Evolutionary conservation across 2,113 vertebrate species (phyloP).

Genomic region (Aphelocoma coerulescens): DNA sequence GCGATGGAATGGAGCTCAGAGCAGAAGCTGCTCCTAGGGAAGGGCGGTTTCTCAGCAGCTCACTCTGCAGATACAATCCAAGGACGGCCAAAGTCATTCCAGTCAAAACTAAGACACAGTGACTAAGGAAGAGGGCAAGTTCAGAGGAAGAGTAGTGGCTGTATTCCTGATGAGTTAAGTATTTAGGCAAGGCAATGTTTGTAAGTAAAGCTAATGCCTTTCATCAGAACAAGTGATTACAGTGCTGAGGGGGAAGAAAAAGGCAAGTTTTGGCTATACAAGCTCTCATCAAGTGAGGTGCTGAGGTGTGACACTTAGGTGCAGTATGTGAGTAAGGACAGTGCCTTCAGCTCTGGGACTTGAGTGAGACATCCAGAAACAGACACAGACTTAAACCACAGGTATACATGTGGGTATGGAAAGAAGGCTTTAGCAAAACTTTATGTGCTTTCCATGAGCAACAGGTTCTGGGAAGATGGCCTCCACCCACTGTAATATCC

Average conservation of each 20-base stretch:
- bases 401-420: fast-evolving
- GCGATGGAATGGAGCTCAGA: background rate
- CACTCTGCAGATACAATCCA: background rate
- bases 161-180: background rate
- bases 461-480: background rate
- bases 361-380: background rate
- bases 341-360: background rate
- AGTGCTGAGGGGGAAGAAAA: background rate
- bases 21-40: background rate
- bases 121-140: background rate
- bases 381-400: background rate
- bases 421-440: background rate
- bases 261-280: background rate
- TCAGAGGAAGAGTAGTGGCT: background rate
- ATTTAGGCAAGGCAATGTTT: background rate
- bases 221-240: background rate
- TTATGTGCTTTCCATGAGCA: background rate
- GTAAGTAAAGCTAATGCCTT: background rate
- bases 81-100: slow-evolving; percentile 18
- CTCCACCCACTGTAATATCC: background rate
- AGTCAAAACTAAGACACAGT: background rate
- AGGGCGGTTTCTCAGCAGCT: background rate
- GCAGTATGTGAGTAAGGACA: background rate
- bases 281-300: background rate
- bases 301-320: background rate